Conservation (phyloP, 2,797 vertebrate genomes). For the Fundulus diaphanus region DNA sequence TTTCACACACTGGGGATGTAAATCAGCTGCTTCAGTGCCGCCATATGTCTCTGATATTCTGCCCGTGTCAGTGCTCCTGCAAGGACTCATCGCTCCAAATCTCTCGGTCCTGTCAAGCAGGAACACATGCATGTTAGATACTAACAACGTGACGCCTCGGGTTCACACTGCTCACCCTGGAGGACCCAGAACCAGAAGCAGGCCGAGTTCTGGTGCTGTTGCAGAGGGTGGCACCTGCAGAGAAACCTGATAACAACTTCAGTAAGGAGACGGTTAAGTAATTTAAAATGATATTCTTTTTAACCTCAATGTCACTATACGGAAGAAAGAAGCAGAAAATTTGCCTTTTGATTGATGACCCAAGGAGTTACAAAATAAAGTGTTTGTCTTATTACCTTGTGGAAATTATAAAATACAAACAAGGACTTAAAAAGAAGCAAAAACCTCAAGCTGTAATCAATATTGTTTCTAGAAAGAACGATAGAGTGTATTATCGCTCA, state of each 20-base stretch:
- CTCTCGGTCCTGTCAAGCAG: slow-evolving; percentile 7
- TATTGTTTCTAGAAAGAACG: not conserved
- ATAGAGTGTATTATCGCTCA: not conserved
- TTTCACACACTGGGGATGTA: slow-evolving; percentile 51
- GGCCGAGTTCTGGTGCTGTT: not conserved
- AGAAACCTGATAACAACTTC: not conserved
- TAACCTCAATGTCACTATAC: not conserved
- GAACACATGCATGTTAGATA: slow-evolving; percentile 1
- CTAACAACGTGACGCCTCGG: slow-evolving; percentile 3
- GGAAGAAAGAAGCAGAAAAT: not conserved
- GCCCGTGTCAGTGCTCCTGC: slow-evolving; percentile 38
- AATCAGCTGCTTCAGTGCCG: slow-evolving; percentile 44
- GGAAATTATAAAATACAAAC: not conserved
- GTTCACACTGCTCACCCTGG: not conserved
- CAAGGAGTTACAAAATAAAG: not conserved
- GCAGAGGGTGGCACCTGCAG: not conserved
- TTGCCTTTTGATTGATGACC: not conserved
- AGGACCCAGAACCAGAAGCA: not conserved
- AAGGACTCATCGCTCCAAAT: slow-evolving; percentile 12
- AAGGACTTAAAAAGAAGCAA: not conserved
- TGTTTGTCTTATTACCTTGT: not conserved
- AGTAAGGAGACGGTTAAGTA: not conserved
- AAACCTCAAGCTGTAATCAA: not conserved
- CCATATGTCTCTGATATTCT: slow-evolving; percentile 52
- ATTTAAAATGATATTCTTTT: not conserved